phyloP scores from a whole-genome alignment of 2,888 invertebrate species.

The Stictocephala bisonia region DNA sequence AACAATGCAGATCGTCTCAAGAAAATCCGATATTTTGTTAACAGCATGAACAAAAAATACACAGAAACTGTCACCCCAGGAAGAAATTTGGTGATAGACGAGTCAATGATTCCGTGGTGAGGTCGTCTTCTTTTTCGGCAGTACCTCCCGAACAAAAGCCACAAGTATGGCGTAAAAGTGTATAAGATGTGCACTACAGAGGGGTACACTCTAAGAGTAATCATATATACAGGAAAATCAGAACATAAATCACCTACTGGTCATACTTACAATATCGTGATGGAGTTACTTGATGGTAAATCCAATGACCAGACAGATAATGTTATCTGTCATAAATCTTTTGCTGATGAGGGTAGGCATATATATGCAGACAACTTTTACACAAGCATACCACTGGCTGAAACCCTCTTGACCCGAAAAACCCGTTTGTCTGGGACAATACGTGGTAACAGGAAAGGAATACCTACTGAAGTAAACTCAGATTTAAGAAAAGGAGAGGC shows the following conservation, averaged over 20 bases:
- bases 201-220: neutral
- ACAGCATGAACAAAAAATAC: neutral
- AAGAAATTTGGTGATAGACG: neutral
- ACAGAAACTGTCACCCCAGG: neutral
- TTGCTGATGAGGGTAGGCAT: neutral
- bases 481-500: neutral
- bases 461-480: neutral
- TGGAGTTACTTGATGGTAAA: neutral
- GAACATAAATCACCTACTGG: neutral
- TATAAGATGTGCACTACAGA: constrained; percentile 8
- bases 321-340: neutral
- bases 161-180: no score
- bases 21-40: neutral
- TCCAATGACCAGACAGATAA: no score
- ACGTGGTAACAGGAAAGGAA: neutral
- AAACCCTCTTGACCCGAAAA: no score
- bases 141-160: neutral
- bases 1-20: neutral
- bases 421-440: neutral
- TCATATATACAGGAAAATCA: neutral
- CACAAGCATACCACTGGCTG: neutral
- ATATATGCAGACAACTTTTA: neutral
- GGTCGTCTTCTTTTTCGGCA: neutral
- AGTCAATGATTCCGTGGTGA: constrained; percentile 3
- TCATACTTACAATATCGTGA: neutral